Base-by-base conservation (phyloP, 2,797 vertebrate genomes). In the Eidolon dupreanum region DNA sequence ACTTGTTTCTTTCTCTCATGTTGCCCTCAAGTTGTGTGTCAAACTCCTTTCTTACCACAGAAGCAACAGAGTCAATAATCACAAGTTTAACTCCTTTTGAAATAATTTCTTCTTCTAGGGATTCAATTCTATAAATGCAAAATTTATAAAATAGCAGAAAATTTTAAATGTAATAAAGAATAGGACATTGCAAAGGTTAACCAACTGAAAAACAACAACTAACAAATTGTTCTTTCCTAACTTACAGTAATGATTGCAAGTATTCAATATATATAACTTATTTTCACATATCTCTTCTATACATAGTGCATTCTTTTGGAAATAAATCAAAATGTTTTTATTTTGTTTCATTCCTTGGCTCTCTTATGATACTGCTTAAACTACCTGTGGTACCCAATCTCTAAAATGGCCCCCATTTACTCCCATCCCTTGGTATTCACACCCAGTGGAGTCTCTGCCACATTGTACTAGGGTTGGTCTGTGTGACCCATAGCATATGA, bases 31-130 rank as follows among this genome's bases (percentile, higher is more conserved):
- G 98, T 31, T 98, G 98, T 33, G 98, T 98, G 97, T 99, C 99
- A 97, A 99, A 99, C 97, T 99, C 99, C 90, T 99, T 99, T 97
- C 99, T 98, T 86, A 99, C 98, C 95, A 99, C 99, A 59, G 99
- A 99, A 86, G 99, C 99, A 96, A 99, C 90, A 17, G 99, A 99
- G 89, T 99, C 99, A 96, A 99, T 97, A 95, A 99, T 96, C 88
- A 99, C 85, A 66, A 99, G 98, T 66, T 99, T 99, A 38, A 99
- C 98, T 68, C 97, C 98, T 90, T 98, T 98, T 3, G 98, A 98
- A 98, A 99, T 99, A 94, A 99, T 98, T 98, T 99, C 98, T 98
- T 99, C 99, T 97, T 99, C 99, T 97, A 99, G 98, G 96, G 97
- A 98, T 75, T 98, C 98, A 96, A 99, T 98, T 93, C 99, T 99